A percentile compares a stretch with the other conserved stretches of the same genome.
These are phyloP conservation scores for Gallinago stenura DNA, from an alignment of 2,797 vertebrate species.

Conservation along the genomic window DNA sequence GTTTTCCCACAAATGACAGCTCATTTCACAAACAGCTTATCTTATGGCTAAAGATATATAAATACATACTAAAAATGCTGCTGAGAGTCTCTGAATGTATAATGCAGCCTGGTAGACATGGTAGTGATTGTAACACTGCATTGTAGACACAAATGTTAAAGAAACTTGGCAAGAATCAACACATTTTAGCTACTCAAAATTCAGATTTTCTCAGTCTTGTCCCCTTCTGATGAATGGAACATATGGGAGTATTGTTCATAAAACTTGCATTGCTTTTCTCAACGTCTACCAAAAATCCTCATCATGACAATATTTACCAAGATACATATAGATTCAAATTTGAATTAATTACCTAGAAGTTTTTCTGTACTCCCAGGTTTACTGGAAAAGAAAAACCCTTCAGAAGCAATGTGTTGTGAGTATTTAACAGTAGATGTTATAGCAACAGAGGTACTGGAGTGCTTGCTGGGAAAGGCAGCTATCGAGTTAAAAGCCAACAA, in stretches of 20 bases:
- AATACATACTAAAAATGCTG: constrained; percentile 72
- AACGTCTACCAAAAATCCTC: constrained; percentile 66
- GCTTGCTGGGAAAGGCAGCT: constrained; percentile 53
- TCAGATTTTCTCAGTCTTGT: constrained; percentile 73
- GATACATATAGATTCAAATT: constrained; percentile 64
- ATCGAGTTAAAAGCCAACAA: constrained; percentile 44
- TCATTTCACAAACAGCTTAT: constrained; percentile 73
- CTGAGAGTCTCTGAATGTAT: constrained; percentile 66
- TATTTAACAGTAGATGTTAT: constrained; percentile 52
- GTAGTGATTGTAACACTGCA: constrained; percentile 69
- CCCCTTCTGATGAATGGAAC: constrained; percentile 74
- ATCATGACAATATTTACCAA: constrained; percentile 69
- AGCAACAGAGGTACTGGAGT: constrained; percentile 45
- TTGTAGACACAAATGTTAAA: constrained; percentile 72
- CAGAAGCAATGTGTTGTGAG: constrained; percentile 39
- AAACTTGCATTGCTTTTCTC: constrained; percentile 71
- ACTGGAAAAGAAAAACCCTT: constrained; percentile 9
- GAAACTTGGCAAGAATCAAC: constrained; percentile 65
- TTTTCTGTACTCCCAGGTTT: constrained; percentile 56
- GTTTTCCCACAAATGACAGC: constrained; percentile 71
- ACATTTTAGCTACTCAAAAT: constrained; percentile 69
- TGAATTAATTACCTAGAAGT: constrained; percentile 71
- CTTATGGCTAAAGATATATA: constrained; percentile 75
- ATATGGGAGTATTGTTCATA: constrained; percentile 74
- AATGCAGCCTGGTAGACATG: constrained; percentile 67